Percentiles rank a stretch among this genome's conserved stretches.
Evolutionary conservation across 1,140 invertebrate species (phyloP).

Genomic region (Nasonia longicornis): DNA sequence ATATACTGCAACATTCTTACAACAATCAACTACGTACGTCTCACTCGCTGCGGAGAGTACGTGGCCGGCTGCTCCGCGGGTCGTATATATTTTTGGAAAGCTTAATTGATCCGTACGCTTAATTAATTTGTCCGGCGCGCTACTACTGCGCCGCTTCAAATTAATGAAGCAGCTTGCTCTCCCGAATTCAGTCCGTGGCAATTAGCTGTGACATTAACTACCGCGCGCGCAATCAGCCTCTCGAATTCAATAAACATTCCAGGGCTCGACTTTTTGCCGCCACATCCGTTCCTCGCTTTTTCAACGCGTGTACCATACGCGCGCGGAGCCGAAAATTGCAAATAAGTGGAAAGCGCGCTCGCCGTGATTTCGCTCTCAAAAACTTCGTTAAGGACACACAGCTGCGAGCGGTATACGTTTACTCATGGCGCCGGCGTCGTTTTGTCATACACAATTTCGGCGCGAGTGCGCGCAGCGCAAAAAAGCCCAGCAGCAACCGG

Average conservation of each 20-base stretch:
- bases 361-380: constrained; percentile 31
- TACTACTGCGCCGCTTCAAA: background rate
- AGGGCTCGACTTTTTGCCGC: constrained; percentile 17
- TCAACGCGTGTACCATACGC: background rate
- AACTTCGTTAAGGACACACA: constrained; percentile 40
- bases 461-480: background rate
- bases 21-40: constrained; percentile 13
- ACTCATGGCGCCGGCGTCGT: constrained; percentile 28
- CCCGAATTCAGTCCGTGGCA: constrained; percentile 25
- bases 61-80: background rate
- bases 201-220: constrained; percentile 45
- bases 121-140: constrained; percentile 38
- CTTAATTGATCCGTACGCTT: constrained; percentile 43
- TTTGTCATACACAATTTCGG: constrained; percentile 39
- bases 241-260: constrained; percentile 44
- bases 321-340: constrained; percentile 35
- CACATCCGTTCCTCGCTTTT: constrained; percentile 4
- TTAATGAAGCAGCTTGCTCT: constrained; percentile 23
- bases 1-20: constrained; percentile 1
- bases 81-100: constrained; percentile 38
- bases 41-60: background rate
- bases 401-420: background rate
- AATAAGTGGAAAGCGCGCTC: constrained; percentile 34
- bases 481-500: constrained; percentile 12
- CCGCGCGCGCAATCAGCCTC: constrained; percentile 25